These are phyloP conservation scores for Penaeus indicus DNA, from an alignment of 1,140 invertebrate species.

Conservation along the genomic window DNA sequence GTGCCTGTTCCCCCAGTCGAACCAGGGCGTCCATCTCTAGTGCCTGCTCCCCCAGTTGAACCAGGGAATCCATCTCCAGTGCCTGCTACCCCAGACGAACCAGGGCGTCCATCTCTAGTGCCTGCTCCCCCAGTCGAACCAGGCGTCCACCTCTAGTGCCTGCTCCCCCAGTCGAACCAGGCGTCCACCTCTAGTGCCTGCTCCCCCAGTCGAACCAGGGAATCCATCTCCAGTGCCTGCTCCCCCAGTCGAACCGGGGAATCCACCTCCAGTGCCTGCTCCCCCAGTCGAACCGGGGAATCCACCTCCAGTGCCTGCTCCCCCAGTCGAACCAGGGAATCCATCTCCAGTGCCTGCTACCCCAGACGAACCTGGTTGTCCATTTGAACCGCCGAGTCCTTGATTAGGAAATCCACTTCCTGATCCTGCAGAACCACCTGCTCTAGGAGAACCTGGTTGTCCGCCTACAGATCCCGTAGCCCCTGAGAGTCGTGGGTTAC, in stretches of 20 bases:
- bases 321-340: neutral
- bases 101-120: neutral
- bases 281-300: neutral
- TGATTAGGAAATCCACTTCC: neutral
- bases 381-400: neutral
- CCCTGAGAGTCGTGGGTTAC: neutral
- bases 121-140: neutral
- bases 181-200: too few species aligned
- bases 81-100: neutral
- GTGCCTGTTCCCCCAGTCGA: neutral
- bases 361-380: neutral
- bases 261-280: neutral
- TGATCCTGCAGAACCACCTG: neutral
- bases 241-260: neutral
- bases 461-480: neutral
- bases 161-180: neutral
- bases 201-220: constrained; percentile 8
- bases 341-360: neutral
- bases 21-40: constrained; percentile 6
- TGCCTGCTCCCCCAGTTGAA: neutral
- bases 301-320: neutral
- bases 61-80: constrained; percentile 9
- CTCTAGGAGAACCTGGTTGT: neutral
- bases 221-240: neutral
- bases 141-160: too few species aligned